Conservation (phyloP, 1,140 invertebrate genomes). For the Acromyrmex echinatior region DNA sequence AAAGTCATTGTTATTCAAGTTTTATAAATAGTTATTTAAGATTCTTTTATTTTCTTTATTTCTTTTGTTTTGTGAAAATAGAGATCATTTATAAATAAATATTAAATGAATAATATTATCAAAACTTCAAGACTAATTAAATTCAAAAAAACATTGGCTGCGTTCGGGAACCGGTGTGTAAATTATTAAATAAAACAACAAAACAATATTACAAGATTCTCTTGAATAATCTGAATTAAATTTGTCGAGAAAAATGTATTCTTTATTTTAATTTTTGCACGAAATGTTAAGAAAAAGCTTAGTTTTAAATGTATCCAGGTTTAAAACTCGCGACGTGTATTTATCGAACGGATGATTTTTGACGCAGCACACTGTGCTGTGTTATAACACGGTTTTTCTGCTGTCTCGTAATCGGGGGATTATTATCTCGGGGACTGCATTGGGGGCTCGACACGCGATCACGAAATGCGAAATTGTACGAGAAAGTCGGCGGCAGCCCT, state of each 20-base stretch:
- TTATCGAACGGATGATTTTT: not conserved
- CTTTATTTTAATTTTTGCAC: not conserved
- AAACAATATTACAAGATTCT: not conserved
- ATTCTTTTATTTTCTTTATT: too few species aligned
- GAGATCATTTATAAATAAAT: too few species aligned
- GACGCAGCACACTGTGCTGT: not conserved
- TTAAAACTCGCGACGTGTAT: not conserved
- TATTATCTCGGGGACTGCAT: conserved; percentile 70
- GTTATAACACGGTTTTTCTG: not conserved
- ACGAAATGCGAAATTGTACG: conserved; percentile 78
- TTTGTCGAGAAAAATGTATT: not conserved
- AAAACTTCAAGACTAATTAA: too few species aligned
- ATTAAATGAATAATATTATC: too few species aligned
- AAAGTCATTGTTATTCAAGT: not conserved
- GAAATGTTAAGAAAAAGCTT: not conserved
- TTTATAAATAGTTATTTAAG: too few species aligned
- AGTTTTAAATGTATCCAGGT: not conserved
- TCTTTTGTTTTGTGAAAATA: too few species aligned
- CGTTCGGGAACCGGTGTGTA: too few species aligned
- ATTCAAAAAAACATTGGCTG: too few species aligned
- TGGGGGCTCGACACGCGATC: conserved; percentile 78
- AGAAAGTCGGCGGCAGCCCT: conserved; percentile 84
- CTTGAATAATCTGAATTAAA: not conserved
- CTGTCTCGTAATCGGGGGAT: conserved; percentile 65
- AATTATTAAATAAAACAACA: too few species aligned